Conservation (phyloP, 2,888 invertebrate genomes). For the Peribatodes rhomboidaria region DNA sequence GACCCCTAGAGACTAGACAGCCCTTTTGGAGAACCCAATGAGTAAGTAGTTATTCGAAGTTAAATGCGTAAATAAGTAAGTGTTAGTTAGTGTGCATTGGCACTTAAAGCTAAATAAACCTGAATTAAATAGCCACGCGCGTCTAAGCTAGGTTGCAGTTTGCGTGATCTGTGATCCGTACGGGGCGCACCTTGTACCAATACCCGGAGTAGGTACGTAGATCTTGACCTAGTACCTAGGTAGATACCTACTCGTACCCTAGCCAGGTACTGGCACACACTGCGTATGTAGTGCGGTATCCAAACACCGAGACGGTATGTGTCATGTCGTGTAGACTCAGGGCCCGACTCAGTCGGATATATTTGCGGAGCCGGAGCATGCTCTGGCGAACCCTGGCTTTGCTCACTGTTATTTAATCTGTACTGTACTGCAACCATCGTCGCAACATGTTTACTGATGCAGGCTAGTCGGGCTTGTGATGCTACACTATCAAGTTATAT, state of each 20-base stretch:
- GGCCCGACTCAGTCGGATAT: neutral
- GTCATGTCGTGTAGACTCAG: neutral
- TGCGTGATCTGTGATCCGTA: no score
- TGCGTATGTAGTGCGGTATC: constrained; percentile 1
- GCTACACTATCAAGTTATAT: neutral
- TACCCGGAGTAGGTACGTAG: no score
- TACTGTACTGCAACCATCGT: neutral
- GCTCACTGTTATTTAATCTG: neutral
- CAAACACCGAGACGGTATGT: constrained; percentile 1
- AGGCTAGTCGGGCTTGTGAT: neutral
- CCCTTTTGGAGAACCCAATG: no score
- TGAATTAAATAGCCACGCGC: no score
- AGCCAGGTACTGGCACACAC: neutral
- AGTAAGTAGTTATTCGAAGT: no score
- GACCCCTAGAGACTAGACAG: no score
- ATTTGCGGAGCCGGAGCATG: constrained; percentile 13
- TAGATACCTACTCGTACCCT: no score
- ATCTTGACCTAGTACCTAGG: neutral
- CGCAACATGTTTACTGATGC: neutral
- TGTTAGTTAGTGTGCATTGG: no score
- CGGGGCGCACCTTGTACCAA: no score
- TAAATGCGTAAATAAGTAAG: no score
- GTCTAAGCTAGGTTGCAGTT: no score
- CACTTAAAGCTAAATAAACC: no score
- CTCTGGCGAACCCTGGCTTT: neutral